Conservation (phyloP, 30 jellyfish, hydroid and myxozoan species). For the Calvadosia cruxmelitensis region DNA sequence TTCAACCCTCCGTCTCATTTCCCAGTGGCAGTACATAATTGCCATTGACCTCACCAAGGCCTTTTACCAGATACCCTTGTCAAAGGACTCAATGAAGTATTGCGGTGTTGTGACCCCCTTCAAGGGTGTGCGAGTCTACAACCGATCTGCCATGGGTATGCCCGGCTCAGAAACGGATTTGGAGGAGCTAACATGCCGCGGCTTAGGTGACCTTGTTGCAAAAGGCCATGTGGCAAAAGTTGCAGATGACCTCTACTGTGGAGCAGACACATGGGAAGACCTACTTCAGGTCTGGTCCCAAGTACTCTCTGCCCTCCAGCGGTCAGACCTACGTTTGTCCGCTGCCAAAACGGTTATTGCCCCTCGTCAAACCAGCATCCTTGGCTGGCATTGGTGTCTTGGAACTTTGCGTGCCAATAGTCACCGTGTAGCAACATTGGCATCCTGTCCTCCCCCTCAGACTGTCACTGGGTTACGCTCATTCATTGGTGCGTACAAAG, state of each 20-base stretch:
- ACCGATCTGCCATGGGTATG: slow-evolving; percentile 53
- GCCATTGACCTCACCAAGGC: slow-evolving; percentile 34
- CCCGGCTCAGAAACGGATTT: slow-evolving; percentile 57
- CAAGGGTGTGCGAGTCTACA: slow-evolving; percentile 37
- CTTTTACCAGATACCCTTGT: slow-evolving; percentile 41
- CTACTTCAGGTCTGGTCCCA: slow-evolving; percentile 12
- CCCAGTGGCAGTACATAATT: slow-evolving; percentile 30
- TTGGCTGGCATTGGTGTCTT: slow-evolving; percentile 46
- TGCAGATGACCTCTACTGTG: slow-evolving; percentile 46
- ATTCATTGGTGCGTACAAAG: slow-evolving; percentile 31
- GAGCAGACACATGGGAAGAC: slow-evolving; percentile 14
- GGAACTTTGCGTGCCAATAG: slow-evolving; percentile 30
- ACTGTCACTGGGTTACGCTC: slow-evolving; percentile 36
- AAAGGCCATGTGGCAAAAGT: slow-evolving; percentile 34
- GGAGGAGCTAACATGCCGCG: slow-evolving; percentile 45
- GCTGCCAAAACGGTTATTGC: slow-evolving; percentile 31
- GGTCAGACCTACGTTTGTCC: slow-evolving; percentile 10
- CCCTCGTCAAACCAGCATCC: slow-evolving; percentile 39
- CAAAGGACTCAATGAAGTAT: slow-evolving; percentile 34
- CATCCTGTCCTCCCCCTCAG: slow-evolving; percentile 30
- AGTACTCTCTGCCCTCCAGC: slow-evolving; percentile 16
- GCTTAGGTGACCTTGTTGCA: slow-evolving; percentile 18
- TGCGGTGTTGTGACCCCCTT: slow-evolving; percentile 63
- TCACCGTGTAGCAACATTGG: slow-evolving; percentile 27
- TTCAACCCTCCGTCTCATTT: slow-evolving; percentile 38